Base-by-base conservation (phyloP, 2,113 vertebrate genomes). In the Indri indri region DNA sequence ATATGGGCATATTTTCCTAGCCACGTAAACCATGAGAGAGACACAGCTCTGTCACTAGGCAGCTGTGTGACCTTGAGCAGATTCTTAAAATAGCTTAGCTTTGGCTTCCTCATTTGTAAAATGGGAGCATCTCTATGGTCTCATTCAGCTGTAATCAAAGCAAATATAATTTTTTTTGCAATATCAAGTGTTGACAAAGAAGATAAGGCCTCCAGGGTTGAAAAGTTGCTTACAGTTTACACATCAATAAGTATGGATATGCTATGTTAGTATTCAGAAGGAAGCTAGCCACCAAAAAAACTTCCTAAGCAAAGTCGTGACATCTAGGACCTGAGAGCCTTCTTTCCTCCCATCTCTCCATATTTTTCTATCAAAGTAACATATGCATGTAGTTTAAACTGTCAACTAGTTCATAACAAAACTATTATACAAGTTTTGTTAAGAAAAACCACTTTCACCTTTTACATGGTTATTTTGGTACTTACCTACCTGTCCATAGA, bases 61-160 rank as follows among this genome's bases (percentile, higher is more conserved):
- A 80, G 54, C 20, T 54, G 16, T 32, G 63, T 85, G 70, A 80
- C 47, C 30, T 90, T 90, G 40, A 90, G 74, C 66, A 81, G 66
- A 70, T 76, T 81, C n/a, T 91, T 81, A 74, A 87, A 91, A 70
- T 83, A 88, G 18, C 30, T 88, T 54, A 88, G 22, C 22, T 40
- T 90, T 40, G 54, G 17, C 61, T 93, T 71, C 59, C 20, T 71
- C 18, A 65, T 85, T 52, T 92, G 65, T 59, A 74, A 88, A 32
- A 91, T 79, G 23, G 23, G 30, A 74, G 1, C 34, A 76, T 74
- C 79, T 54, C 37, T 37, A 63, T 32, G 32, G 54, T 82, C 50
- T 86, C 66, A 45, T 34, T 90, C 52, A 95, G 16, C 32, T 92
- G 13, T 90, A 87, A 90, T 70, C 70, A 88, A 93, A 95, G 42